These are phyloP conservation scores for Brachyistius frenatus DNA, from an alignment of 2,113 vertebrate species.

Conservation along the genomic window DNA sequence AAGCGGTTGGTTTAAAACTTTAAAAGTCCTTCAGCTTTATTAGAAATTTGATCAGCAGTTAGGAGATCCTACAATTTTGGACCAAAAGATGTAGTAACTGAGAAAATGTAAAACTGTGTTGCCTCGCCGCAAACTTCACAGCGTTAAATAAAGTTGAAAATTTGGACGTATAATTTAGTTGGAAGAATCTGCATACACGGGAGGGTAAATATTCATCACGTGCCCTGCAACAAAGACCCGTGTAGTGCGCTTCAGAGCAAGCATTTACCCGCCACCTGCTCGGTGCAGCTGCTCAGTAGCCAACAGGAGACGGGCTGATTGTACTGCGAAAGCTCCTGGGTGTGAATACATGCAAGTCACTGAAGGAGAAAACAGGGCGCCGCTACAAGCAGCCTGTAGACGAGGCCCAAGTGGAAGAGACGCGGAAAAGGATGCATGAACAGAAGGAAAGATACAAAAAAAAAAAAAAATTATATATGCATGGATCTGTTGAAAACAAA, in stretches of 20 bases:
- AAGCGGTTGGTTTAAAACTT: too few species aligned
- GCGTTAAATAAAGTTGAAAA: not conserved
- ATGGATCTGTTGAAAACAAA: conserved; percentile 32
- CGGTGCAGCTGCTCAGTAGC: conserved; percentile 57
- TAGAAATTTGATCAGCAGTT: too few species aligned
- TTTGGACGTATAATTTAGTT: not conserved
- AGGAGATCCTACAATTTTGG: not conserved
- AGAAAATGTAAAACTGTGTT: too few species aligned
- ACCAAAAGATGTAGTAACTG: not conserved
- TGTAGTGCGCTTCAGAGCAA: conserved; percentile 17
- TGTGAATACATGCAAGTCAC: conserved; percentile 42
- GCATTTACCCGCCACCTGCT: conserved; percentile 63
- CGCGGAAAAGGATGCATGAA: not conserved
- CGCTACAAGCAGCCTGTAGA: conserved; percentile 1
- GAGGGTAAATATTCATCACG: conserved; percentile 36
- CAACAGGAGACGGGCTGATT: conserved; percentile 54
- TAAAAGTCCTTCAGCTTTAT: too few species aligned
- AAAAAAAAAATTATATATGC: not conserved
- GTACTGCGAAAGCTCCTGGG: conserved; percentile 42
- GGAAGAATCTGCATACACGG: not conserved
- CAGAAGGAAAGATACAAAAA: conserved; percentile 1
- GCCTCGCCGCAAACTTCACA: not conserved
- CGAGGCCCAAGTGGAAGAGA: not conserved
- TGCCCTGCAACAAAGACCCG: conserved; percentile 10
- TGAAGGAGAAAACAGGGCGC: conserved; percentile 23